A percentile compares a stretch with the other conserved stretches of the same genome.
These are phyloP conservation scores for Semibalanus balanoides DNA, from an alignment of 1,140 invertebrate species.

Conservation along the genomic window DNA sequence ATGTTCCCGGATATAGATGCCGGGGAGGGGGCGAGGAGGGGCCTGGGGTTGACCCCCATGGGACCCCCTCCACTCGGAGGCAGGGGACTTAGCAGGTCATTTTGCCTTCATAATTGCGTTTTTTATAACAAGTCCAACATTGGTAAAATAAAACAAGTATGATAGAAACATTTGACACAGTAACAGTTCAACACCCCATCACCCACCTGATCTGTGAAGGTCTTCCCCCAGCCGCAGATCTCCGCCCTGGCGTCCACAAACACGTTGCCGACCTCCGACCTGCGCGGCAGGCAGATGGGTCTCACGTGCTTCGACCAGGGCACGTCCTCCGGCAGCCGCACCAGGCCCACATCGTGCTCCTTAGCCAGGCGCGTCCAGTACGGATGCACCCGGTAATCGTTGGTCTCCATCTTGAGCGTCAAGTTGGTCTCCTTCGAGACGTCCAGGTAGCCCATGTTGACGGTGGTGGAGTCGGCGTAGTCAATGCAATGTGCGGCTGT, in stretches of 20 bases:
- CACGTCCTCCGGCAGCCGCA: neutral
- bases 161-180: no score
- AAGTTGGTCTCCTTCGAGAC: neutral
- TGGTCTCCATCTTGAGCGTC: neutral
- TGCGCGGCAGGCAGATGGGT: neutral
- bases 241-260: neutral
- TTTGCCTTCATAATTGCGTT: no score
- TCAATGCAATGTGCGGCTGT: constrained; percentile 2
- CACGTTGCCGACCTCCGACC: neutral
- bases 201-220: neutral
- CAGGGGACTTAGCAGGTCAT: no score
- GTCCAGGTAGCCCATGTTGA: neutral
- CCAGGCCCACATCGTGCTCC: neutral
- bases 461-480: neutral
- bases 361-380: neutral
- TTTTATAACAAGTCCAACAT: no score
- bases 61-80: no score
- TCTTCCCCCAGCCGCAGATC: neutral
- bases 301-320: neutral
- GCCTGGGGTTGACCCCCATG: no score
- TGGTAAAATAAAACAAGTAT: no score
- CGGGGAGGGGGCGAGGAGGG: no score
- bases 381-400: neutral
- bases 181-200: no score
- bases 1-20: no score